Evolutionary conservation across 2,113 vertebrate genomes (phyloP).

Genomic region (Etia nguti): DNA sequence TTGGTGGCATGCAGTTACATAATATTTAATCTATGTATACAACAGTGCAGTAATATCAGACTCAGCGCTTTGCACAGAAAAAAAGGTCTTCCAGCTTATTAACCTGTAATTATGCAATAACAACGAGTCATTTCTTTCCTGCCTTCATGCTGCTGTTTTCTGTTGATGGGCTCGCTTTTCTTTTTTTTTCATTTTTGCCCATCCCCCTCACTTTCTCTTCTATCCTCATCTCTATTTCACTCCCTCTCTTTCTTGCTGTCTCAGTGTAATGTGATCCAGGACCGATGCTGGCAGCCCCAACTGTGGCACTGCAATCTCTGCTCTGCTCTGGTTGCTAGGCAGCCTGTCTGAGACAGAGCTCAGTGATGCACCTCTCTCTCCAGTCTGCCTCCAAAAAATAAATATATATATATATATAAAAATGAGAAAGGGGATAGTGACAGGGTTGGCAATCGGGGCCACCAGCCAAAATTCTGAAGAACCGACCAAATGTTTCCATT

Average conservation of each 20-base stretch:
- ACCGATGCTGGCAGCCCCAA: constrained; percentile 59
- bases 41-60: not conserved
- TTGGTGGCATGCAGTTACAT: not conserved
- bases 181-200: constrained; percentile 35
- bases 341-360: constrained; percentile 52
- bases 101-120: constrained; percentile 15
- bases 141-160: constrained; percentile 2
- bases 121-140: not conserved
- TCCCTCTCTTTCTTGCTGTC: constrained; percentile 64
- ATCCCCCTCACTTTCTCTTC: constrained; percentile 40
- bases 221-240: constrained; percentile 55
- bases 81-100: not conserved
- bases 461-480: constrained; percentile 23
- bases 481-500: not conserved
- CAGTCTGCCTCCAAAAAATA: constrained; percentile 21
- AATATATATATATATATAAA: not conserved
- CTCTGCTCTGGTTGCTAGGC: constrained; percentile 68
- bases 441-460: not conserved
- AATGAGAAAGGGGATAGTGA: not conserved
- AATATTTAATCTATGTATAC: not conserved
- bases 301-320: constrained; percentile 62
- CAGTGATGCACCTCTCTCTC: constrained; percentile 41
- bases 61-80: not conserved
- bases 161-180: constrained; percentile 11
- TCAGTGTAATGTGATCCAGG: constrained; percentile 73